Percentiles rank a stretch among this genome's conserved stretches.
Evolutionary conservation across 23 tunicate species (phyloP).

Genomic region (Ascidia mentula): DNA sequence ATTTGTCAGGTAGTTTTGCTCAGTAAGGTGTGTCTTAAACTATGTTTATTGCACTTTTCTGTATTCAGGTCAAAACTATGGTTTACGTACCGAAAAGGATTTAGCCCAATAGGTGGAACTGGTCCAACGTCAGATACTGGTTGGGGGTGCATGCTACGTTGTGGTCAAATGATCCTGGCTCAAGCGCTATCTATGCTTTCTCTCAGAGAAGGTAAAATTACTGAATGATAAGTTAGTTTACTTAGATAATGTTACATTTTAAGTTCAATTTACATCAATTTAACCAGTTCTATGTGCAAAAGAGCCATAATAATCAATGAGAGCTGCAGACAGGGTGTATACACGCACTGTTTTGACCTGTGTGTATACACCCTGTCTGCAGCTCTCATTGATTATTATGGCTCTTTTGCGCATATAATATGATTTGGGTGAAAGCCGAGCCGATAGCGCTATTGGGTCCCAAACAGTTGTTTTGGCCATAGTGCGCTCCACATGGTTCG

Average conservation of each 20-base stretch:
- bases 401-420: too few relatives aligned
- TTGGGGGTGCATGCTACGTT: slow-evolving; percentile 99
- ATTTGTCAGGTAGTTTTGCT: slow-evolving; percentile 25
- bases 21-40: not conserved
- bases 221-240: too few relatives aligned
- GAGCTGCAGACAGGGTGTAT: too few relatives aligned
- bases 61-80: slow-evolving; percentile 67
- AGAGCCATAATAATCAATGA: too few relatives aligned
- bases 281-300: too few relatives aligned
- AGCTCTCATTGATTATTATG: too few relatives aligned
- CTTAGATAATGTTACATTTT: too few relatives aligned
- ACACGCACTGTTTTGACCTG: too few relatives aligned
- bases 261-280: too few relatives aligned
- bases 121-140: slow-evolving; percentile 96
- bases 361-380: too few relatives aligned
- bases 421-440: too few relatives aligned
- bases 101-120: slow-evolving; percentile 78
- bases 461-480: not conserved
- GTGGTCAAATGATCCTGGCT: slow-evolving; percentile 97
- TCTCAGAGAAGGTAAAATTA: slow-evolving; percentile 47
- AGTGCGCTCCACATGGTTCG: not conserved
- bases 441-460: too few relatives aligned
- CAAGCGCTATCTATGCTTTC: slow-evolving; percentile 62
- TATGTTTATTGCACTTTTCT: not conserved
- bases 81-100: slow-evolving; percentile 92